Evolutionary conservation across 2,888 invertebrate genomes (phyloP).

Genomic region (Geotrupes spiniger): DNA sequence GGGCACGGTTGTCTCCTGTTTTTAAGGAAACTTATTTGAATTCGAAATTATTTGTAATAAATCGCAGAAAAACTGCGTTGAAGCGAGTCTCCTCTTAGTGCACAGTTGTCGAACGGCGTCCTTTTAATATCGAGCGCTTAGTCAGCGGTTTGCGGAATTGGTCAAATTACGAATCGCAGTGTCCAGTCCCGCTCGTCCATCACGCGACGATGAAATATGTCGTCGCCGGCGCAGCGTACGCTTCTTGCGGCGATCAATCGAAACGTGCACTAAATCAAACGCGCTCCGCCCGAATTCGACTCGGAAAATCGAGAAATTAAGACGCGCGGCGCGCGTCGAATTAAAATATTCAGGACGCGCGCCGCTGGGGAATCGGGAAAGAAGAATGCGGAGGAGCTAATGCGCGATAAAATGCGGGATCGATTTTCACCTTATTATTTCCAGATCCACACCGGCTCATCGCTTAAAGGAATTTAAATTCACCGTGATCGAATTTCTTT

Average conservation of each 20-base stretch:
- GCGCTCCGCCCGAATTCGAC: neutral
- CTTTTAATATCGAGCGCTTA: slow-evolving; percentile 21
- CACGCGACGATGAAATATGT: slow-evolving; percentile 9
- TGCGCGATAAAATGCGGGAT: neutral
- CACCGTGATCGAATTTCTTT: slow-evolving; percentile 21
- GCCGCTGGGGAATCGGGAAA: neutral
- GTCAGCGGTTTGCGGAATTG: slow-evolving; percentile 28
- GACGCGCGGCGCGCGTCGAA: too few relatives aligned
- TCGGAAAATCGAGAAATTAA: too few relatives aligned
- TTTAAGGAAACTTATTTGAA: too few relatives aligned
- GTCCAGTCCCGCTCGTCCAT: slow-evolving; percentile 20
- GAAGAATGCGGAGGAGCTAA: neutral
- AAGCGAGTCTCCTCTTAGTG: too few relatives aligned
- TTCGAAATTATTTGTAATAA: too few relatives aligned
- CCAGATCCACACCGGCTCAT: slow-evolving; percentile 2
- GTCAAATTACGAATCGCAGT: slow-evolving; percentile 27
- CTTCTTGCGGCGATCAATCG: neutral
- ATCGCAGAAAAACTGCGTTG: too few relatives aligned
- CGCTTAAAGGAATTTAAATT: slow-evolving; percentile 17
- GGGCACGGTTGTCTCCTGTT: too few relatives aligned
- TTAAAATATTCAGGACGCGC: too few relatives aligned
- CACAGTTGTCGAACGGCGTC: too few relatives aligned
- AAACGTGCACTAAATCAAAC: slow-evolving; percentile 7
- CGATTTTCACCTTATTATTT: slow-evolving; percentile 3
- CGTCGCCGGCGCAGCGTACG: neutral